A percentile compares a stretch with the other conserved stretches of the same genome.
Evolutionary conservation across 2,113 vertebrate species (phyloP).

Genomic region (Opisthocomus hoazin): DNA sequence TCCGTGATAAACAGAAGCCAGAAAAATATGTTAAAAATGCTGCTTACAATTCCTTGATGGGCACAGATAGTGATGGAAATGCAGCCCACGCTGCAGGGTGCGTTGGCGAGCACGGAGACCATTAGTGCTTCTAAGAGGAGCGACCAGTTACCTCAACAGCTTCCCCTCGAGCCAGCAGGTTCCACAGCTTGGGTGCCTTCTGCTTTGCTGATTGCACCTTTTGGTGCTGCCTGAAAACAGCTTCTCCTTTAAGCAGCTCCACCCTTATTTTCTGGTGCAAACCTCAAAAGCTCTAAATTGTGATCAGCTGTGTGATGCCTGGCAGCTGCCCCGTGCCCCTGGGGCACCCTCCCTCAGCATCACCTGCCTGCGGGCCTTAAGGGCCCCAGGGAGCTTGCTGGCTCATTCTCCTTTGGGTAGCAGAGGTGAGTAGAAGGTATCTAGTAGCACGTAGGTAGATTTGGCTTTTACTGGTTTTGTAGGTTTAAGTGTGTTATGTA

Average conservation of each 20-base stretch:
- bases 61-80: neutral
- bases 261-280: neutral
- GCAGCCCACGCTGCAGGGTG: neutral
- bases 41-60: neutral
- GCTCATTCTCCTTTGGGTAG: neutral
- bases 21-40: neutral
- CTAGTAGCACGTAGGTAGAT: neutral
- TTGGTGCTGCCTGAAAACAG: neutral
- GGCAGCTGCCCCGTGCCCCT: neutral
- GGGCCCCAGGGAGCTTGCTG: neutral
- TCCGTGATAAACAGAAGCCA: neutral
- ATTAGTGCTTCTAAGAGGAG: neutral
- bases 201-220: neutral
- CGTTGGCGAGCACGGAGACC: neutral
- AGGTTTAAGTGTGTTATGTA: neutral
- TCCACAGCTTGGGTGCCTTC: neutral
- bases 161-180: neutral
- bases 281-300: neutral
- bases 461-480: neutral
- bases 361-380: rapidly evolving
- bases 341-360: neutral
- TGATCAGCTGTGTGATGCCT: neutral
- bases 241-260: neutral
- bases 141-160: neutral
- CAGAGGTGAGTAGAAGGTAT: neutral